Evolutionary conservation across 1,140 invertebrate genomes (phyloP).

Genomic region (Atopsyche davidsoni): DNA sequence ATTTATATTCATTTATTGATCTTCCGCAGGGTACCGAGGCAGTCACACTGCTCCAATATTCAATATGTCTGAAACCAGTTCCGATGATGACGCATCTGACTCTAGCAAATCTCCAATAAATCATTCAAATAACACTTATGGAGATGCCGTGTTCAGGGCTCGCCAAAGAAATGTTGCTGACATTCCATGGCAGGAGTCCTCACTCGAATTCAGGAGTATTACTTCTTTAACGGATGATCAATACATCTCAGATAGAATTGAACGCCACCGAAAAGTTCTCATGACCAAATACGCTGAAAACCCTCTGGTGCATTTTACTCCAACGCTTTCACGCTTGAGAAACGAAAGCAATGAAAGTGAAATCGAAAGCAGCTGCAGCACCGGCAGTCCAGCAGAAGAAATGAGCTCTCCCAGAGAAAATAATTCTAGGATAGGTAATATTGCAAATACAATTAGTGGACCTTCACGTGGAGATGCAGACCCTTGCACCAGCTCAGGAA

Average conservation of each 20-base stretch:
- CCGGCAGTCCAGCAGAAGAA: constrained; percentile 32
- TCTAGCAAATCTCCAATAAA: constrained; percentile 42
- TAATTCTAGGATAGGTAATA: constrained; percentile 6
- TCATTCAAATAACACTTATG: no score
- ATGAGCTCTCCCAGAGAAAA: constrained; percentile 29
- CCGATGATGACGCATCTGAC: constrained; percentile 49
- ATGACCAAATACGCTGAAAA: no score
- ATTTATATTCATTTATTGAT: constrained; percentile 3
- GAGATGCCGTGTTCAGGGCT: no score
- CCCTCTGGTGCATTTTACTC: constrained; percentile 37
- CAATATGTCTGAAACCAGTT: constrained; percentile 51
- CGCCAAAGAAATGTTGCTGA: no score
- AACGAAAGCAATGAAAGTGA: constrained; percentile 47
- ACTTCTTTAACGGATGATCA: no score
- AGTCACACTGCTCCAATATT: constrained; percentile 46
- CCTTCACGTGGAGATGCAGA: constrained; percentile 36
- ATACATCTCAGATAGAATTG: no score
- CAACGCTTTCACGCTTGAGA: constrained; percentile 40
- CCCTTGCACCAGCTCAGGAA: constrained; percentile 33
- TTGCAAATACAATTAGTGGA: constrained; percentile 25
- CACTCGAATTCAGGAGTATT: no score
- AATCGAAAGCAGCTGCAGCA: constrained; percentile 44
- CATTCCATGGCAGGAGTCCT: no score
- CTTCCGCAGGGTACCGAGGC: constrained; percentile 39
- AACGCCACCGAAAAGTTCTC: no score